Evolutionary conservation across 2,113 vertebrate genomes (phyloP), one percentile per base, ranked within the genome.

Genomic region (Entelurus aequoreus): DNA sequence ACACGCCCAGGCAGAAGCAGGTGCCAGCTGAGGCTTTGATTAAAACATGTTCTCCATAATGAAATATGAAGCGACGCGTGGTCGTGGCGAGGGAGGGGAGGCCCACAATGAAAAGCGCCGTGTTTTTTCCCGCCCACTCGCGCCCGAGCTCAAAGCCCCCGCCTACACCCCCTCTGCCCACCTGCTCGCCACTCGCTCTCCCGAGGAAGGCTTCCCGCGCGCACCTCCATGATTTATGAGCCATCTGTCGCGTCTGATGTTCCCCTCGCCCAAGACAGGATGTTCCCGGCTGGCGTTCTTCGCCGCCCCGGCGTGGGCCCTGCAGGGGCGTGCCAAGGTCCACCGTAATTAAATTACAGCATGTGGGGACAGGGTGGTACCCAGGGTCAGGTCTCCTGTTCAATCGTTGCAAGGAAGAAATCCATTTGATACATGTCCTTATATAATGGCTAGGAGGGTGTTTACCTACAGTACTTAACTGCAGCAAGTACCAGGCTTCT

Each of bases 231-330:
- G 88, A 90, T 89, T 89, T 88, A 89, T 89, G 86, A 88, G 86
- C 90, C 90, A 92, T 92, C 89, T 92, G 90, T 86, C 85, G 65
- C 50, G 66, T 91, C 87, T 87, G 87, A 88, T 90, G 87, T 85
- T 90, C 84, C 85, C 78, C 81, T 84, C 79, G 81, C 74, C 83
- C 65, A 67, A 83, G 81, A 88, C 86, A 85, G 87, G 88, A 90
- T 86, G 87, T 89, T 84, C 83, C 85, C 77, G 75, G 85, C 83
- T 89, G 87, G 88, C 81, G 60, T 69, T 82, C 76, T 63, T 72
- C 76, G 74, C 77, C 28, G 62, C 80, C 74, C 77, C 62, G 35
- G 80, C 80, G 71, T 85, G 82, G 85, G 85, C 70, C 38, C 77
- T 65, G 83, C 76, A 74, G 84, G 77, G 81, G 82, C 75, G 76